Evolutionary conservation across 1,140 invertebrate species (phyloP), one percentile per base, ranked within the genome.

Genomic region (Ephestia elutella): DNA sequence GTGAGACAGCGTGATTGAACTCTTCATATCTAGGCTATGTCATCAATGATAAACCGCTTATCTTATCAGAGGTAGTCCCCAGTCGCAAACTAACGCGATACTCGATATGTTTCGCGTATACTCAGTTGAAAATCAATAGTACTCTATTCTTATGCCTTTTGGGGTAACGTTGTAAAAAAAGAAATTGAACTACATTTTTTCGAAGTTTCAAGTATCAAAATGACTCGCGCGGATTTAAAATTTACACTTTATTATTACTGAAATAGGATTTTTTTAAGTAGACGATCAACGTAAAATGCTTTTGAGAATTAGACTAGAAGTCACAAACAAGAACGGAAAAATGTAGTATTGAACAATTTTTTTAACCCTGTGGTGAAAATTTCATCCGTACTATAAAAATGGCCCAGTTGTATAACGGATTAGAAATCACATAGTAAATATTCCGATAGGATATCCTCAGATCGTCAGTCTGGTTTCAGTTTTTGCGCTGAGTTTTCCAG

Each of bases 31-130:
- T 68, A 55, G 69, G 66, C 63, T 71, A 62, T 62, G 63, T 70
- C 65, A 70, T 67, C 67, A 64, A 21, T 62, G 70, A 72, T 72
- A 67, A 58, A 48, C 30, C 20, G 18, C 21, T 65, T 69, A 72
- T 70, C 70, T 72, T 56, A 72, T 72, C 66, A 59, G 51, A 67
- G 59, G 64, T 67, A 62, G 54, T 67, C 49, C 56, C 63, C 57
- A 56, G 66, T 64, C 62, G 32, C 21, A 50, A 38, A 63, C 15
- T 13, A 51, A 28, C 60, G 51, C 58, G 56, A 60, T 15, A 30
- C 9, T 21, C 20, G 44, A 49, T 51, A 44, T 17, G 2, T 15
- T 44, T 44, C 15, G 38, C 38, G 5, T 44, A 10, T 44, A 15
- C n/a, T 44, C 38, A 44, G 38, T n/a, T 1, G 15, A 44, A 44